Conservation (phyloP, 2,888 invertebrate species). For the Tridacna crocea region DNA sequence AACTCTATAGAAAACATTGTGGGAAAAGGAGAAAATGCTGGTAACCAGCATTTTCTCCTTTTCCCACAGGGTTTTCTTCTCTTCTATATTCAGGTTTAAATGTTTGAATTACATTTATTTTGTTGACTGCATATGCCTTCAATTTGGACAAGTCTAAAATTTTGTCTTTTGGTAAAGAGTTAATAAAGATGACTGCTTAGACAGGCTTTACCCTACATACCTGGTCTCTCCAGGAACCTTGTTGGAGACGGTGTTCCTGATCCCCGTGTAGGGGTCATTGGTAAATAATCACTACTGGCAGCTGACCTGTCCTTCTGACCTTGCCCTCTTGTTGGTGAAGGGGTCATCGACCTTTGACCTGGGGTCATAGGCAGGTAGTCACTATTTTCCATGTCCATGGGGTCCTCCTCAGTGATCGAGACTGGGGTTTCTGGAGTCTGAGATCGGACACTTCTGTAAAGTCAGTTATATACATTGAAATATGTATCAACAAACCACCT, state of each 20-base stretch:
- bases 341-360: slow-evolving; percentile 55
- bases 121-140: too few species aligned
- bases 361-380: slow-evolving; percentile 72
- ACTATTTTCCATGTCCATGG: slow-evolving; percentile 26
- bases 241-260: slow-evolving; percentile 64
- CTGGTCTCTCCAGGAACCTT: slow-evolving; percentile 54
- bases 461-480: background rate
- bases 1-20: too few species aligned
- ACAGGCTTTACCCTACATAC: slow-evolving; percentile 22
- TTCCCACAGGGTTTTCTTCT: too few species aligned
- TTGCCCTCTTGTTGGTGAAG: slow-evolving; percentile 57
- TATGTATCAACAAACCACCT: too few species aligned
- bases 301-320: slow-evolving; percentile 31
- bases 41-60: too few species aligned
- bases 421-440: slow-evolving; percentile 59
- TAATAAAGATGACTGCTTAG: too few species aligned
- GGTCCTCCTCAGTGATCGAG: slow-evolving; percentile 54
- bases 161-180: too few species aligned
- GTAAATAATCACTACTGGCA: slow-evolving; percentile 59
- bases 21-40: too few species aligned
- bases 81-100: too few species aligned
- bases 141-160: too few species aligned
- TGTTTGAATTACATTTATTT: too few species aligned
- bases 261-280: slow-evolving; percentile 64
- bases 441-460: slow-evolving; percentile 86